These are phyloP conservation scores for Drosophila persimilis DNA, from an alignment of 1,140 invertebrate species.

Conservation along the genomic window DNA sequence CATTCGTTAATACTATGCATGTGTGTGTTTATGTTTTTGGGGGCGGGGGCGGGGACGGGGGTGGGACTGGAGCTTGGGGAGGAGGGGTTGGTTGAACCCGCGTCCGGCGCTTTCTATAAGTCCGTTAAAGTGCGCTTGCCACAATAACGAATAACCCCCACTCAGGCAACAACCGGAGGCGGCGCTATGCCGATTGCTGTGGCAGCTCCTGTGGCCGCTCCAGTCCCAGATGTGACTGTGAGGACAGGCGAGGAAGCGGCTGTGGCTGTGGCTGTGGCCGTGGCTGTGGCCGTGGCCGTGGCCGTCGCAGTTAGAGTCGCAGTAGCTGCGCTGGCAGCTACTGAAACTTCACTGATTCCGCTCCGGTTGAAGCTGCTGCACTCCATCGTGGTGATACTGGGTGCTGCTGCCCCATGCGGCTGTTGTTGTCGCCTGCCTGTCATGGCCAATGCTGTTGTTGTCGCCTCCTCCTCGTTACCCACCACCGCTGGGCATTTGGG, in stretches of 20 bases:
- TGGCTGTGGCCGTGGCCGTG: conserved; percentile 13
- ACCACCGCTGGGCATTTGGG: conserved; percentile 14
- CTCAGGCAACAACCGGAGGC: conserved; percentile 82
- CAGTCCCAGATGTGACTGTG: conserved; percentile 8
- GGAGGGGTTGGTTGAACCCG: conserved; percentile 20
- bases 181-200: conserved; percentile 66
- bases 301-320: conserved; percentile 15
- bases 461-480: conserved; percentile 5
- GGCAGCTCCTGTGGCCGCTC: conserved; percentile 14
- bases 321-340: conserved; percentile 4
- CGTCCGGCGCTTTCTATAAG: conserved; percentile 77
- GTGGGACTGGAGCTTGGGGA: background rate
- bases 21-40: conserved; percentile 18
- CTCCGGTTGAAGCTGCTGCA: conserved; percentile 44
- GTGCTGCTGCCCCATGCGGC: conserved; percentile 1
- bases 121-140: conserved; percentile 77
- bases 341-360: conserved; percentile 1
- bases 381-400: conserved; percentile 53
- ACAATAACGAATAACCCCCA: conserved; percentile 82
- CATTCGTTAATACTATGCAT: conserved; percentile 69
- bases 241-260: conserved; percentile 11
- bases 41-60: background rate
- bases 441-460: background rate
- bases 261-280: conserved; percentile 5
- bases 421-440: conserved; percentile 13